Evolutionary conservation across 2,113 vertebrate genomes (phyloP).

Genomic region (Regulus satrapa): DNA sequence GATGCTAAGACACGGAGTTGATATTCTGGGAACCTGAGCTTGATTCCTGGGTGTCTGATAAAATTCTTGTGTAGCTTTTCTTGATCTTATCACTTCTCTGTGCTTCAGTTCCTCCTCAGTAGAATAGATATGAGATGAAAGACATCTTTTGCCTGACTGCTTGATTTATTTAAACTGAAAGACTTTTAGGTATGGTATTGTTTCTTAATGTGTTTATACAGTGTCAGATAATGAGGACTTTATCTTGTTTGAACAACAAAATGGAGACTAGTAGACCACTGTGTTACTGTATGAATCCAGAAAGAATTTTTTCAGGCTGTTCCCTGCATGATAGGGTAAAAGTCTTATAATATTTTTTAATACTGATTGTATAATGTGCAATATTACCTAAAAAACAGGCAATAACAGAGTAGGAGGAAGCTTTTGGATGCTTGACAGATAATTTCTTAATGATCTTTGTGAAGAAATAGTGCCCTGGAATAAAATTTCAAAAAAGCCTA

Average conservation of each 20-base stretch:
- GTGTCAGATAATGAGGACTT: not conserved
- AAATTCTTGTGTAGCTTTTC: not conserved
- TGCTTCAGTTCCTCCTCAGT: not conserved
- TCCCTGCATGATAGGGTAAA: not conserved
- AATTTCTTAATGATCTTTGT: not conserved
- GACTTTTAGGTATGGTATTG: not conserved
- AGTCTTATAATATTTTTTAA: not conserved
- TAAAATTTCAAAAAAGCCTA: not conserved
- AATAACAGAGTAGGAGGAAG: not conserved
- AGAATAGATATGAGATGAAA: not conserved
- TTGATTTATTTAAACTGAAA: not conserved
- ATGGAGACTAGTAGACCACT: not conserved
- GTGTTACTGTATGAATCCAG: not conserved
- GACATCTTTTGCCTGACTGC: not conserved
- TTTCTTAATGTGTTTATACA: conserved; percentile 34
- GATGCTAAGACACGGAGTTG: conserved; percentile 5
- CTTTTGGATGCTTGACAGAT: not conserved
- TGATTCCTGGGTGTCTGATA: not conserved
- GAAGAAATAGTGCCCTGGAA: not conserved
- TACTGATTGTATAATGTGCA: not conserved
- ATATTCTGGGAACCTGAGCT: not conserved
- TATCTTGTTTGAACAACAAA: conserved; percentile 12
- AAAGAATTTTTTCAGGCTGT: not conserved
- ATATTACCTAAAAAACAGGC: not conserved
- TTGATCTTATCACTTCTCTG: not conserved